These are phyloP conservation scores for Brenthis hecate DNA, from an alignment of 2,888 invertebrate species.

Conservation along the genomic window DNA sequence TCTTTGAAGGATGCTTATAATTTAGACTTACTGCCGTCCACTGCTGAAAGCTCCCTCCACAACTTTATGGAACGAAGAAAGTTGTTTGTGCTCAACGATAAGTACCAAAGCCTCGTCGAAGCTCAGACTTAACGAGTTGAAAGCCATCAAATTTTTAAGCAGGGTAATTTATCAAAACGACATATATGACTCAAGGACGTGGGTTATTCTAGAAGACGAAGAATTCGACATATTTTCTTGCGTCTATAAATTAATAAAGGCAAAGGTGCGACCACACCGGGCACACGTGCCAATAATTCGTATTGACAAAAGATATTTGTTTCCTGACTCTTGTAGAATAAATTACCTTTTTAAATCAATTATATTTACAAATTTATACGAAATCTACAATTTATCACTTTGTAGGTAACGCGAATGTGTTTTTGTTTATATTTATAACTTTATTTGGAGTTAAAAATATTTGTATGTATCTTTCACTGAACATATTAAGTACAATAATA, in stretches of 20 bases:
- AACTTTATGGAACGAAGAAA: no score
- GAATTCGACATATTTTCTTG: conserved; percentile 6
- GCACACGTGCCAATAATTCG: conserved; percentile 39
- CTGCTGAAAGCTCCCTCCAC: no score
- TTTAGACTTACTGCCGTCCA: no score
- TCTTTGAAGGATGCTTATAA: no score
- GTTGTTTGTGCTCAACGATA: no score
- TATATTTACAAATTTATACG: background rate
- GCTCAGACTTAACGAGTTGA: no score
- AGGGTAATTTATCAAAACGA: no score
- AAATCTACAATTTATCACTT: background rate
- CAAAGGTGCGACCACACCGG: conserved; percentile 43
- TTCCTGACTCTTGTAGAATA: conserved; percentile 28
- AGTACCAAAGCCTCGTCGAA: no score
- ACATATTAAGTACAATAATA: background rate
- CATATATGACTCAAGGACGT: conserved; percentile 2
- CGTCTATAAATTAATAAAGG: conserved; percentile 17
- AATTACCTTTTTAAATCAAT: conserved; percentile 10
- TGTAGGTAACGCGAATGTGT: background rate
- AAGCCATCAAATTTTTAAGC: no score
- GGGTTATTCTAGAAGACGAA: background rate
- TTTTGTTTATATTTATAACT: conserved; percentile 3
- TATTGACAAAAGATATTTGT: conserved; percentile 40
- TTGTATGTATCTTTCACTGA: background rate
- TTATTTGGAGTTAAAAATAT: background rate